phyloP scores from a whole-genome alignment of 2,113 vertebrate genomes.

The Cheilinus undulatus region DNA sequence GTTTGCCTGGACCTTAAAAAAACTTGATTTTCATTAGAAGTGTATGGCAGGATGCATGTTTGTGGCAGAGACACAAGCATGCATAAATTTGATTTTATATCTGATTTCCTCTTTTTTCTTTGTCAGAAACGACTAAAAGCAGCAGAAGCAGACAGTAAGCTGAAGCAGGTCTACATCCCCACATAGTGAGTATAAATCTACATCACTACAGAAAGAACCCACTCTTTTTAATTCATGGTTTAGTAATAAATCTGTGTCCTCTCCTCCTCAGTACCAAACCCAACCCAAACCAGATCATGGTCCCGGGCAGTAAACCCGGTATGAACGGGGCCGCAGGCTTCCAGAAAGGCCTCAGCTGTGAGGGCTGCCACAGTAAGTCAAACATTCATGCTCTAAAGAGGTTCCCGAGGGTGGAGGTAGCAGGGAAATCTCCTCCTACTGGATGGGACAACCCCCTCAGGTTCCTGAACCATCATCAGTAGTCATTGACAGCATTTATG shows the following conservation, averaged over 20 bases:
- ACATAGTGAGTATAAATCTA: conserved; percentile 88
- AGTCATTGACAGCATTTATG: too few relatives aligned
- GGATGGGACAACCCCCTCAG: too few relatives aligned
- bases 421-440: too few relatives aligned
- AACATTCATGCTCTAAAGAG: too few relatives aligned
- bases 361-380: conserved; percentile 95
- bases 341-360: conserved; percentile 93
- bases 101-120: too few relatives aligned
- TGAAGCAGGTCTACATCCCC: conserved; percentile 96
- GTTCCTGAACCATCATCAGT: too few relatives aligned
- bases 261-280: conserved; percentile 88
- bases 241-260: neutral
- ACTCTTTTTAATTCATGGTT: neutral
- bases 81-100: too few relatives aligned
- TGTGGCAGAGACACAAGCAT: too few relatives aligned
- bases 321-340: conserved; percentile 91
- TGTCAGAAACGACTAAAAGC: conserved; percentile 92
- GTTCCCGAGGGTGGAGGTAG: too few relatives aligned
- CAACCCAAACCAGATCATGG: conserved; percentile 95
- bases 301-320: conserved; percentile 90
- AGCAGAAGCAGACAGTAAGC: conserved; percentile 94
- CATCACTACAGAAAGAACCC: neutral
- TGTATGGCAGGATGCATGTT: too few relatives aligned
- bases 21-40: too few relatives aligned
- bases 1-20: too few relatives aligned